These are phyloP conservation scores for Drosophila asahinai DNA, from an alignment of 1,140 invertebrate genomes.

Conservation along the genomic window DNA sequence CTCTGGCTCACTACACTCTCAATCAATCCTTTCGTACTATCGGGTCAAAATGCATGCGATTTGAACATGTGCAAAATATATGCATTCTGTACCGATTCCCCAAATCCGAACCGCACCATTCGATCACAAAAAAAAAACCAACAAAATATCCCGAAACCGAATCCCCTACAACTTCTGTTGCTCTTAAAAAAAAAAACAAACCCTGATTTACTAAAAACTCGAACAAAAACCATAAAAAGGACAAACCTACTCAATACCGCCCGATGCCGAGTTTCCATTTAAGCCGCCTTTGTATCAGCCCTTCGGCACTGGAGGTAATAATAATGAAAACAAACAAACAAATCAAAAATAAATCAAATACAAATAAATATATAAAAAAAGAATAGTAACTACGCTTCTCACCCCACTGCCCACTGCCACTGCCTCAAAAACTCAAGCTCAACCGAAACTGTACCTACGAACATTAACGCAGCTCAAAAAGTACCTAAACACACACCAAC, in stretches of 20 bases:
- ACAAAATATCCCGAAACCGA: constrained; percentile 17
- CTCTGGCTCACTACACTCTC: constrained; percentile 46
- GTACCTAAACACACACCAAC: constrained; percentile 47
- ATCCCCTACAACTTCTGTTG: constrained; percentile 51
- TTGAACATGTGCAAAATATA: constrained; percentile 35
- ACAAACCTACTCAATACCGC: constrained; percentile 88
- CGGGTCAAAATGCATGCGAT: constrained; percentile 78
- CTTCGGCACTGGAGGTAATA: constrained; percentile 86
- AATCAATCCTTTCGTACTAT: constrained; percentile 36
- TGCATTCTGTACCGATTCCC: constrained; percentile 75
- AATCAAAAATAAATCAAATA: constrained; percentile 55
- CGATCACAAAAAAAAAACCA: constrained; percentile 34
- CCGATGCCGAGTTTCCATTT: constrained; percentile 85
- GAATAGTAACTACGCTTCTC: constrained; percentile 55
- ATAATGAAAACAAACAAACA: constrained; percentile 50
- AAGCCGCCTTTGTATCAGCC: constrained; percentile 86
- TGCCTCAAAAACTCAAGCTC: constrained; percentile 33
- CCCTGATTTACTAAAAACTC: constrained; percentile 20
- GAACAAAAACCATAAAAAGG: constrained; percentile 85
- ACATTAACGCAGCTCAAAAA: constrained; percentile 61
- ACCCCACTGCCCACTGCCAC: constrained; percentile 17
- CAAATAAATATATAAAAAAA: constrained; percentile 32
- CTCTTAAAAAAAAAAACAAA: constrained; percentile 36
- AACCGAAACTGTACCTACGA: constrained; percentile 53
- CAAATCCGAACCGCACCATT: constrained; percentile 46